Percentiles rank a stretch among this genome's conserved stretches.
phyloP scores from a whole-genome alignment of 2,797 vertebrate genomes.

The Sebastes jordani region DNA sequence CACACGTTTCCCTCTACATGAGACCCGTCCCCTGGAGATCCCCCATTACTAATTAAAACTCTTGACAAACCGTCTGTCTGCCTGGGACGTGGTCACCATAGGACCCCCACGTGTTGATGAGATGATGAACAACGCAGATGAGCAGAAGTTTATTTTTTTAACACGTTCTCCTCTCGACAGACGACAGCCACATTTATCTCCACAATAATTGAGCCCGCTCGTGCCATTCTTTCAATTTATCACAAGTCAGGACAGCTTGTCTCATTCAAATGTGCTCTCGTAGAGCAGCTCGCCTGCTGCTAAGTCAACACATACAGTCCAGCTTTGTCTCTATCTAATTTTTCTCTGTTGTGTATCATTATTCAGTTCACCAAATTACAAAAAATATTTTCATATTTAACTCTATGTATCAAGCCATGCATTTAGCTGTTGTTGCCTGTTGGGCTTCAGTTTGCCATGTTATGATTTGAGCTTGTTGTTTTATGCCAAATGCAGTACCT shows the following conservation, averaged over 20 bases:
- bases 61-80: slow-evolving; percentile 87
- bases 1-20: slow-evolving; percentile 66
- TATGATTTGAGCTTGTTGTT: rapidly evolving
- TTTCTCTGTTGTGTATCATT: not conserved
- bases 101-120: slow-evolving; percentile 68
- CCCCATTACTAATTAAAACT: slow-evolving; percentile 88
- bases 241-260: slow-evolving; percentile 36
- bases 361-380: no score
- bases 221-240: slow-evolving; percentile 51
- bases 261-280: slow-evolving; percentile 55
- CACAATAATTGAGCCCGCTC: slow-evolving; percentile 54
- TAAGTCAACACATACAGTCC: not conserved
- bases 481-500: no score
- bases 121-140: slow-evolving; percentile 65
- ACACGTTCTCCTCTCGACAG: slow-evolving; percentile 38
- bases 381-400: no score
- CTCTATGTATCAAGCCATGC: no score
- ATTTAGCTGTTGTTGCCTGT: no score
- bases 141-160: slow-evolving; percentile 66
- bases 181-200: slow-evolving; percentile 69
- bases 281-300: slow-evolving; percentile 20
- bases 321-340: not conserved
- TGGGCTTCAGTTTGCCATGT: no score
- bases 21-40: slow-evolving; percentile 78
- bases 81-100: slow-evolving; percentile 63